phyloP scores from a whole-genome alignment of 1,140 invertebrate genomes.

The Orchesella cincta region DNA sequence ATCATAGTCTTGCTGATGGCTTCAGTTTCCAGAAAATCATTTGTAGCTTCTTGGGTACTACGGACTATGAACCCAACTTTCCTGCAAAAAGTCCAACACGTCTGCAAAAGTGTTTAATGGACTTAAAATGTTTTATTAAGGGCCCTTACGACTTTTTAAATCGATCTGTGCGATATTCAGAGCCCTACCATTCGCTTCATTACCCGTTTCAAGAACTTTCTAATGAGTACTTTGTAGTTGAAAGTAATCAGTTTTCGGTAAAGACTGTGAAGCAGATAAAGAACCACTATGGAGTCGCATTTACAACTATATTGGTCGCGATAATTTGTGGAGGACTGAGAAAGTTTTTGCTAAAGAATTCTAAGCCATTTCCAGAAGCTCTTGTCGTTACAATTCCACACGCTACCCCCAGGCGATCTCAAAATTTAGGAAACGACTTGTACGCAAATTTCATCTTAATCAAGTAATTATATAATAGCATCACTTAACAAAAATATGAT shows the following conservation, averaged over 20 bases:
- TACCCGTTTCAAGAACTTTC: not conserved
- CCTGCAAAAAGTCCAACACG: not conserved
- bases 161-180: not conserved
- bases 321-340: not conserved
- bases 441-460: not conserved
- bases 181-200: not conserved
- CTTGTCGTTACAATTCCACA: not conserved
- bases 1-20: not conserved
- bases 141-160: not conserved
- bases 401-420: not conserved
- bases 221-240: not conserved
- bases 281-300: not conserved
- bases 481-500: not conserved
- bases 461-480: not conserved
- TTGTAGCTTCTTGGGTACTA: not conserved
- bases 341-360: not conserved
- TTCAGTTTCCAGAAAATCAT: not conserved
- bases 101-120: not conserved
- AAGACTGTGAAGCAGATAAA: not conserved
- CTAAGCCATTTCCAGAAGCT: not conserved
- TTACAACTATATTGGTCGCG: not conserved
- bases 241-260: not conserved
- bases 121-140: not conserved
- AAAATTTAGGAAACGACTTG: constrained; percentile 10
- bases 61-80: not conserved